Conservation (phyloP, 1,140 invertebrate genomes). For the Drosophila lacertosa region DNA sequence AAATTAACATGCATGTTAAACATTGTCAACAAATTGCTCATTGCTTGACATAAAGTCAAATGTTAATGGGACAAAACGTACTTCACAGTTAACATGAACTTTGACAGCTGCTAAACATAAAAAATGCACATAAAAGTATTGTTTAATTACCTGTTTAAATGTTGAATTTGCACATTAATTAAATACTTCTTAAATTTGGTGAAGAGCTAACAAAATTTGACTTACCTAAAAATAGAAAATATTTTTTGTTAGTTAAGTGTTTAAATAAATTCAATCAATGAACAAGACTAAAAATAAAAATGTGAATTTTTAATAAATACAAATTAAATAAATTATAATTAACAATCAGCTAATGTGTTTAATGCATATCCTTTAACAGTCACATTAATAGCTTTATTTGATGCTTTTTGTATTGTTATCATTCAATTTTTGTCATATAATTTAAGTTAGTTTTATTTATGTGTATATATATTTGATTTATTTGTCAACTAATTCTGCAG, state of each 20-base stretch:
- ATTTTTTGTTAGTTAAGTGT: constrained; percentile 29
- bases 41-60: too few species aligned
- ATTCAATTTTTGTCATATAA: not conserved
- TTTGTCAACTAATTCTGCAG: not conserved
- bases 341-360: constrained; percentile 22
- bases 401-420: constrained; percentile 18
- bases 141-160: too few species aligned
- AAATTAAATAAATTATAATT: constrained; percentile 3
- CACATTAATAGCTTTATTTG: constrained; percentile 24
- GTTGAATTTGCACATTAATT: not conserved
- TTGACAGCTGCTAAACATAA: too few species aligned
- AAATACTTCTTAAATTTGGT: not conserved
- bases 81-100: too few species aligned
- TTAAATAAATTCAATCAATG: too few species aligned
- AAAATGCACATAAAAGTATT: too few species aligned
- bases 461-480: not conserved
- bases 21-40: too few species aligned
- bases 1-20: too few species aligned
- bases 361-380: constrained; percentile 43
- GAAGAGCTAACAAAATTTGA: constrained; percentile 14
- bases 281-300: not conserved
- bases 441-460: not conserved
- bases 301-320: constrained; percentile 7
- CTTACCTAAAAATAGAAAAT: constrained; percentile 70
- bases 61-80: too few species aligned